Evolutionary conservation across 2,113 vertebrate genomes (phyloP).

Genomic region (Saccopteryx bilineata): DNA sequence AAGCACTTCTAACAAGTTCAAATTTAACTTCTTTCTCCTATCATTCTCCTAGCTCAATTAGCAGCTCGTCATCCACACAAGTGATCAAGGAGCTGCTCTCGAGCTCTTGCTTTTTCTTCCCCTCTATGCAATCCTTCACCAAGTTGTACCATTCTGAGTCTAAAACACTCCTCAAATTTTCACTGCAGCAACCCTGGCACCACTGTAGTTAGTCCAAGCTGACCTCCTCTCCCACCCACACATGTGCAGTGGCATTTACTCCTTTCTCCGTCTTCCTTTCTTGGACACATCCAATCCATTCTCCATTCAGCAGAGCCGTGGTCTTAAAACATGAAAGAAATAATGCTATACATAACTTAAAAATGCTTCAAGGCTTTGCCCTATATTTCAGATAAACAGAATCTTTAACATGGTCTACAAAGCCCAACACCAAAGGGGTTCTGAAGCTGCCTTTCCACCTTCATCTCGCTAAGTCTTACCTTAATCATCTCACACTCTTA

Average conservation of each 20-base stretch:
- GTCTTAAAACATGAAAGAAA: slow-evolving; percentile 38
- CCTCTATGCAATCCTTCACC: neutral
- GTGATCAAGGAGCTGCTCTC: neutral
- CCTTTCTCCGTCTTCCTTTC: neutral
- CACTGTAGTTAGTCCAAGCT: too few species aligned
- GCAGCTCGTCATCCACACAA: neutral
- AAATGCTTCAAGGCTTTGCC: neutral
- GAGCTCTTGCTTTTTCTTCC: neutral
- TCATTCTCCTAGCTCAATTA: neutral
- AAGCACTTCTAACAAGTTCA: slow-evolving; percentile 3
- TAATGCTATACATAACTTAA: neutral
- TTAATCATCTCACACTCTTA: neutral
- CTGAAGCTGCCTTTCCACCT: neutral
- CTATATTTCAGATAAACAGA: neutral
- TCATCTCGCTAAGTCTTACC: neutral
- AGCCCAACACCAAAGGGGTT: neutral
- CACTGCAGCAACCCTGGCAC: neutral
- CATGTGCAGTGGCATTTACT: neutral
- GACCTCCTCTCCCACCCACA: neutral
- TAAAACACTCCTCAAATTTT: neutral
- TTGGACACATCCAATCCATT: neutral
- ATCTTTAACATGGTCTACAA: neutral
- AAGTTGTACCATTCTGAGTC: neutral
- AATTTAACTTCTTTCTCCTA: neutral
- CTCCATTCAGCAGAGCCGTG: neutral